Evolutionary conservation across 2,797 vertebrate genomes (phyloP), one percentile per base, ranked within the genome.

Genomic region (Amphiprion clarkii): DNA sequence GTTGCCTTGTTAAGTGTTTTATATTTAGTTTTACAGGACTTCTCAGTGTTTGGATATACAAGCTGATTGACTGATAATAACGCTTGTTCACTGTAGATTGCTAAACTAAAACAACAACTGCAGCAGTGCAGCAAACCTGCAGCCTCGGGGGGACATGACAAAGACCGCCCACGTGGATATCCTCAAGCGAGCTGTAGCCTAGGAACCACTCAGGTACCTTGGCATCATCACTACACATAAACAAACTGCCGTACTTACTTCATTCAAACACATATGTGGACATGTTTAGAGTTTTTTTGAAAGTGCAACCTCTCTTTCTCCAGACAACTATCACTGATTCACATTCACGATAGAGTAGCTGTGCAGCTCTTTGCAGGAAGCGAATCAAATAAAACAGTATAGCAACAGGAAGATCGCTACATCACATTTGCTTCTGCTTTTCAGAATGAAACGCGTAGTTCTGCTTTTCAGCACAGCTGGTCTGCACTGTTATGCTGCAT

Each of bases 41-140:
- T 67, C n/a, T 5, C 29, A 29, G 27, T 51, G 33, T 87, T 23
- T 74, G 27, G 54, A 46, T 4, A 53, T 40, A 52, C 16, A 12
- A 8, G 17, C 44, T 48, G 33, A 75, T 46, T 79, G 78, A 83
- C 74, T 88, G 73, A 86, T 63, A 48, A 6, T 85, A 76, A 86
- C 73, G 44, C 86, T 48, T 80, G 52, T 71, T 84, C 59, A 61
- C 89, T 69, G 79, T 85, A 97, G 96, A 94, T 97, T 29, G 91
- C 95, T 78, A 97, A 96, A 88, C 88, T 97, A 88, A 97, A 96
- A 93, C 96, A 96, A 27, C 97, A 97, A 83, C 94, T 96, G 84
- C 96, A 97, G 91, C 93, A 96, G 76, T 82, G 87, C 67, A 87
- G 76, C 82, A 94, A 90, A 80, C 80, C 87, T 58, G 92, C 92